phyloP scores from a whole-genome alignment of 2,113 vertebrate genomes.

The Ramphastos sulfuratus region DNA sequence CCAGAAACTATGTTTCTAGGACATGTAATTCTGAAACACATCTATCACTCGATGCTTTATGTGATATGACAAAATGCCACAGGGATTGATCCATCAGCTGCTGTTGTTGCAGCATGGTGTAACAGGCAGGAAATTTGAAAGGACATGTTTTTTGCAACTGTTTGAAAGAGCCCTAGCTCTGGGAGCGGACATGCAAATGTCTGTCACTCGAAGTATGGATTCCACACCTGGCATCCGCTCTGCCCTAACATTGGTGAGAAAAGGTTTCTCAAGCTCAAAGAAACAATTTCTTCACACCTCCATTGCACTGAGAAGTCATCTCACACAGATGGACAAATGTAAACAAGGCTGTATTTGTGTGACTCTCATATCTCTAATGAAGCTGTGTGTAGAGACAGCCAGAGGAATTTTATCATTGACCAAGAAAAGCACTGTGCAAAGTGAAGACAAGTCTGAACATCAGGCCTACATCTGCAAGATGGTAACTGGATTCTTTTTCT shows the following conservation, averaged over 20 bases:
- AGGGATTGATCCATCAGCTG: constrained; percentile 27
- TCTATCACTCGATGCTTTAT: constrained; percentile 53
- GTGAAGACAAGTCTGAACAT: not conserved
- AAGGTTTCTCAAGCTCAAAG: not conserved
- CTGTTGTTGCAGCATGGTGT: not conserved
- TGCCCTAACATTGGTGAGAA: not conserved
- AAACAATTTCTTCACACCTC: not conserved
- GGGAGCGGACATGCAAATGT: not conserved
- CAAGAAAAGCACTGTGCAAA: not conserved
- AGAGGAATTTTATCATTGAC: not conserved
- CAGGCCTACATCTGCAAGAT: not conserved
- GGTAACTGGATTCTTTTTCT: not conserved
- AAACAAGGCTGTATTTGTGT: not conserved
- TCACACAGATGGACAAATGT: not conserved
- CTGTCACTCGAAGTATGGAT: not conserved
- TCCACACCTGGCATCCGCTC: not conserved
- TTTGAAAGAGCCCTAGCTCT: not conserved
- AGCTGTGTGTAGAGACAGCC: not conserved
- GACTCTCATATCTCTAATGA: not conserved
- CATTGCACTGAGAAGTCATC: not conserved
- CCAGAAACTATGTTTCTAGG: constrained; percentile 7
- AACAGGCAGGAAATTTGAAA: constrained; percentile 34
- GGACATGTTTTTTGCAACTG: not conserved
- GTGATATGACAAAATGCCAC: constrained; percentile 42
- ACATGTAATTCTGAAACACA: constrained; percentile 14